Conservation (phyloP, 2,797 vertebrate species). For the Scyliorhinus canicula region DNA sequence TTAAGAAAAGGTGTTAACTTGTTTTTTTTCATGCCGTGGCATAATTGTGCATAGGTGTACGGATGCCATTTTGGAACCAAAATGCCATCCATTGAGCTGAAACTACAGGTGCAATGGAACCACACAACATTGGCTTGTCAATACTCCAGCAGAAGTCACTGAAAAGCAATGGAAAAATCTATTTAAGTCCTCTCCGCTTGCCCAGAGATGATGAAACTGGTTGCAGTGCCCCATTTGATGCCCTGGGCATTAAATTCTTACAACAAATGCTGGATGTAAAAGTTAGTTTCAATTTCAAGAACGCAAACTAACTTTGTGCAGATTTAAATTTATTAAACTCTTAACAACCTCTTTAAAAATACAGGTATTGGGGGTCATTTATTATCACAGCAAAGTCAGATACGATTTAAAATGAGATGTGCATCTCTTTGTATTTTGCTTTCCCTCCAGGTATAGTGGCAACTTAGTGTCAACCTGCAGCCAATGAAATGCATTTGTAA, state of each 20-base stretch:
- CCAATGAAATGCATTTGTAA: background rate
- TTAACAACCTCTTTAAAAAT: background rate
- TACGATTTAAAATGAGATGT: slow-evolving; percentile 1
- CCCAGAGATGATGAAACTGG: background rate
- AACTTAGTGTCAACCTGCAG: background rate
- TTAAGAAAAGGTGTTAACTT: too few species aligned
- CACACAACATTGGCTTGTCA: background rate
- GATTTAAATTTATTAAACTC: too few species aligned
- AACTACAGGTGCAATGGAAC: too few species aligned
- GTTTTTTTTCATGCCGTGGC: too few species aligned
- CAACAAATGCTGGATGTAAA: background rate
- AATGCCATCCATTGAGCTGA: too few species aligned
- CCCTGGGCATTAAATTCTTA: background rate
- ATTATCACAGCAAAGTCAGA: background rate
- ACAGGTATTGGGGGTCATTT: background rate
- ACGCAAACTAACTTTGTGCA: background rate
- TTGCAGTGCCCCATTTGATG: background rate
- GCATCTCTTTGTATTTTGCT: background rate
- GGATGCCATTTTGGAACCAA: too few species aligned
- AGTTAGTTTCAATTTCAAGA: background rate
- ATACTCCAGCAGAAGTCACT: background rate
- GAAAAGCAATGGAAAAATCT: background rate
- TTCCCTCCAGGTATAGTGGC: background rate
- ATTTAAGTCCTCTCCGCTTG: background rate
- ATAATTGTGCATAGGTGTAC: too few species aligned